Evolutionary conservation across 2,888 invertebrate species (phyloP).

Genomic region (Netelia inedita): DNA sequence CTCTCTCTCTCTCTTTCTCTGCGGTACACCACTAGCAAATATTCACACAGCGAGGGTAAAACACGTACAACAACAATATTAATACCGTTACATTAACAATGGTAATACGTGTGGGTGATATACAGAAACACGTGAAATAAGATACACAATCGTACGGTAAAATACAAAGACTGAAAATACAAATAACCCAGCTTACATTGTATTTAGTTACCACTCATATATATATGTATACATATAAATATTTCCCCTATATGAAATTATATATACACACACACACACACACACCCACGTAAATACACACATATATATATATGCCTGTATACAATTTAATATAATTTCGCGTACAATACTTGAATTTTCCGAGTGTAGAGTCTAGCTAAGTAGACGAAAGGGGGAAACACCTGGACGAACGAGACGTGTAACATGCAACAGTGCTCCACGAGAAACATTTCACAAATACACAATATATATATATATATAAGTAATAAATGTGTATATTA

Average conservation of each 20-base stretch:
- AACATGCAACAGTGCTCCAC: conserved; percentile 10
- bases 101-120: not conserved
- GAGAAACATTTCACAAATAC: not conserved
- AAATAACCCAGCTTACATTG: conserved; percentile 1
- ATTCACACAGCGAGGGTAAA: conserved; percentile 16
- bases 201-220: conserved; percentile 5
- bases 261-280: not conserved
- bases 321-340: conserved; percentile 10
- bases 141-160: not conserved
- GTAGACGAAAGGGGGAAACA: conserved; percentile 19
- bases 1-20: not conserved
- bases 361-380: conserved; percentile 7
- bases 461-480: not conserved
- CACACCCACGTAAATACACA: not conserved
- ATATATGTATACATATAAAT: not conserved
- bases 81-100: not conserved
- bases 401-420: conserved; percentile 36
- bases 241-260: too few species aligned
- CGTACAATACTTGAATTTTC: not conserved
- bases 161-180: not conserved
- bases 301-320: not conserved
- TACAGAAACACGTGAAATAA: conserved; percentile 6
- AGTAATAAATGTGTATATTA: not conserved
- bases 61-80: conserved; percentile 3
- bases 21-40: conserved; percentile 25